Evolutionary conservation across 2,888 invertebrate genomes (phyloP).

Genomic region (Clunio marinus): DNA sequence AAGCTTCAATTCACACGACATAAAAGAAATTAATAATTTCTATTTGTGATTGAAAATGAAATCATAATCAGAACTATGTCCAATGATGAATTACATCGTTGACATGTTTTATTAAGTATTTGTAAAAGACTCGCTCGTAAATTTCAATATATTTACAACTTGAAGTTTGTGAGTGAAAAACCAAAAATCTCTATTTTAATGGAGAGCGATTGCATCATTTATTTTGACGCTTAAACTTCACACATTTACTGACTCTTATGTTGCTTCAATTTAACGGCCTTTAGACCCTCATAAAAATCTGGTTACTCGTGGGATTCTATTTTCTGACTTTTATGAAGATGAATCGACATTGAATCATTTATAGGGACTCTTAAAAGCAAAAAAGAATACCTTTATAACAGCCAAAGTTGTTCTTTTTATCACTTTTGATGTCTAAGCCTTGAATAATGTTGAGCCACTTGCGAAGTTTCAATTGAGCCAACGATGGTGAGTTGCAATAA

Average conservation of each 20-base stretch:
- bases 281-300: constrained; percentile 35
- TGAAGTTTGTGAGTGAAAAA: neutral
- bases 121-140: too few species aligned
- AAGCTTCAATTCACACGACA: neutral
- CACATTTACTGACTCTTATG: neutral
- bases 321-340: constrained; percentile 13
- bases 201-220: constrained; percentile 32
- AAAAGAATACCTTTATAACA: constrained; percentile 24
- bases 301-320: neutral
- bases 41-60: too few species aligned
- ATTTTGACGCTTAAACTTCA: constrained; percentile 25
- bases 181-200: neutral
- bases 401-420: constrained; percentile 6
- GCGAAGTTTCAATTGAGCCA: constrained; percentile 15
- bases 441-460: constrained; percentile 34
- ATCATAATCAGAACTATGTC: neutral
- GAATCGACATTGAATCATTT: neutral
- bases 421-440: constrained; percentile 34
- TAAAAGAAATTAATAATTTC: neutral
- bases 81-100: constrained; percentile 1
- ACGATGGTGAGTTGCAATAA: constrained; percentile 32
- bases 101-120: neutral
- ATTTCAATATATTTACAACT: too few species aligned
- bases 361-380: neutral
- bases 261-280: constrained; percentile 16